A percentile compares a stretch with the other conserved stretches of the same genome.
Conservation (phyloP, 2,113 vertebrate species). For the Hypanus sabinus region DNA sequence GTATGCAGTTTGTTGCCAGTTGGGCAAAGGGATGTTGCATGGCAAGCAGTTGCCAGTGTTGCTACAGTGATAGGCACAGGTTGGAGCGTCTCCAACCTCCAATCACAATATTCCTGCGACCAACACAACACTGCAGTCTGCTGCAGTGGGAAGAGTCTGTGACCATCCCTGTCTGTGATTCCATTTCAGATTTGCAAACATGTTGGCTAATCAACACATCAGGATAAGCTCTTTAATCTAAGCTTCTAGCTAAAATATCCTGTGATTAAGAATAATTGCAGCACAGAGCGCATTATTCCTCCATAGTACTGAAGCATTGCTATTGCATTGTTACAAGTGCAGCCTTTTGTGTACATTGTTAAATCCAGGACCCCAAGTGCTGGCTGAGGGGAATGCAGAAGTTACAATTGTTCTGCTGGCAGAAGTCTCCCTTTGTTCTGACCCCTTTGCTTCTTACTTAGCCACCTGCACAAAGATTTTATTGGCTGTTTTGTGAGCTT, state of each 20-base stretch:
- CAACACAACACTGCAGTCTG: background rate
- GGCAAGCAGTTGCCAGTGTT: background rate
- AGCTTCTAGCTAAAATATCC: background rate
- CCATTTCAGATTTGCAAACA: background rate
- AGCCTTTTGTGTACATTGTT: background rate
- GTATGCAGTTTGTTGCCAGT: too few relatives aligned
- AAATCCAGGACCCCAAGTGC: background rate
- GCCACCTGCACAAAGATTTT: background rate
- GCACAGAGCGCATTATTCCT: too few relatives aligned
- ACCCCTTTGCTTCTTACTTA: background rate
- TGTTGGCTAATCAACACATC: background rate
- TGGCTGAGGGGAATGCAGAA: background rate
- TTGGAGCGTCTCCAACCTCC: too few relatives aligned
- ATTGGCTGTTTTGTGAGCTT: background rate
- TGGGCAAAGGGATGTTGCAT: too few relatives aligned
- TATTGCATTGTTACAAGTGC: background rate
- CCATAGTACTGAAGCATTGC: too few relatives aligned
- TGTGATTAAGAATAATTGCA: background rate
- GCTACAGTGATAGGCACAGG: too few relatives aligned
- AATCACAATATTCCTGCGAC: background rate
- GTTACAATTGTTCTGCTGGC: background rate
- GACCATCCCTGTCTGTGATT: background rate
- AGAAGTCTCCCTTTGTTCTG: background rate
- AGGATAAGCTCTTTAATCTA: background rate
- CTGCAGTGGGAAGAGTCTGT: background rate